These are phyloP conservation scores for Diadumene lineata DNA, from an alignment of 92 coral and sea anemone species.

Conservation along the genomic window DNA sequence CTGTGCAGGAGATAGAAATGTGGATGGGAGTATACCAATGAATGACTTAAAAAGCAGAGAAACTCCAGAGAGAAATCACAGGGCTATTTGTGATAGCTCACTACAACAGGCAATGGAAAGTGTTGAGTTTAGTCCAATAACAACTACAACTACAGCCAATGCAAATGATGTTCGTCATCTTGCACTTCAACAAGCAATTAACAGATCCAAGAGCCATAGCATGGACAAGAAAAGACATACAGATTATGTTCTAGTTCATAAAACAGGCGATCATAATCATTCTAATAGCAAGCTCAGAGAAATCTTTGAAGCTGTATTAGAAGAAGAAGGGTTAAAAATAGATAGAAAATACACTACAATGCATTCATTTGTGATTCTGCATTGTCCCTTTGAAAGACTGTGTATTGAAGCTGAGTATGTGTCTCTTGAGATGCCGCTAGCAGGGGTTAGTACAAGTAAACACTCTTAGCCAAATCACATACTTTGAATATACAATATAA, in stretches of 20 bases:
- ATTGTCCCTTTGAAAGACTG: constrained; percentile 89
- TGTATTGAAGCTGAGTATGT: constrained; percentile 95
- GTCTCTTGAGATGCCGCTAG: constrained; percentile 87
- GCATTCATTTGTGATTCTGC: constrained; percentile 75
- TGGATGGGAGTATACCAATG: constrained; percentile 12
- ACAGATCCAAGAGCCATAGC: constrained; percentile 28
- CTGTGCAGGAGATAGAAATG: background rate
- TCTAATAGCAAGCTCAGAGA: constrained; percentile 67
- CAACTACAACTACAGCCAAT: constrained; percentile 1
- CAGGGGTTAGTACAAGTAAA: constrained; percentile 77
- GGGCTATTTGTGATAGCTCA: background rate
- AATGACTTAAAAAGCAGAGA: constrained; percentile 42
- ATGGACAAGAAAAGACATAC: constrained; percentile 57
- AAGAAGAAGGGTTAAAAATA: constrained; percentile 70
- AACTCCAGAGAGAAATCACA: constrained; percentile 25
- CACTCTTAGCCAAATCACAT: background rate
- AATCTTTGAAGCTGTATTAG: constrained; percentile 65
- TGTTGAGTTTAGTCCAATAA: background rate
- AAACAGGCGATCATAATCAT: constrained; percentile 63
- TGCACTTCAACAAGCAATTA: constrained; percentile 77
- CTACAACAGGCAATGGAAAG: constrained; percentile 2
- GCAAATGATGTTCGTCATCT: constrained; percentile 77
- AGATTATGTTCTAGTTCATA: constrained; percentile 83
- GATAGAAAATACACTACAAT: constrained; percentile 74
- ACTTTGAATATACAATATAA: background rate